These are phyloP conservation scores for Diacarnus erythraeanus DNA, from an alignment of 37 sponge, comb jelly and placozoan species.

Conservation along the genomic window DNA sequence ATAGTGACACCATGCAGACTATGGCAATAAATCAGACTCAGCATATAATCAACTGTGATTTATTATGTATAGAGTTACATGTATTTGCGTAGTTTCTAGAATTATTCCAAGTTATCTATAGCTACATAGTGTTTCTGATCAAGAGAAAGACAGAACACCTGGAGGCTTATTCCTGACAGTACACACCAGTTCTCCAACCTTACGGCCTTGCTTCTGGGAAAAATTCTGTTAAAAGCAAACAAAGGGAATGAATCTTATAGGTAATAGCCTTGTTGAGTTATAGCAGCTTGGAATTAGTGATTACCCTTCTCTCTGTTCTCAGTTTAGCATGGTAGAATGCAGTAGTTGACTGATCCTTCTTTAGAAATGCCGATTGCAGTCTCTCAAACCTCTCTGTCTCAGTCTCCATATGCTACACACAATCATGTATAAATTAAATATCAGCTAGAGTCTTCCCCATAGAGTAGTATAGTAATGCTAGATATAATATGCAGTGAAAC, in stretches of 20 bases:
- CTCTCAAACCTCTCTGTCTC: conserved; percentile 24
- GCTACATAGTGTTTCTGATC: too few relatives aligned
- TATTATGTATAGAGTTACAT: too few relatives aligned
- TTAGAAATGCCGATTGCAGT: conserved; percentile 66
- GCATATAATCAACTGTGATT: too few relatives aligned
- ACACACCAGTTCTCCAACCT: conserved; percentile 37
- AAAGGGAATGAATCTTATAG: background rate
- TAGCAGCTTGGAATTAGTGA: background rate
- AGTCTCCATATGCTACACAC: conserved; percentile 9
- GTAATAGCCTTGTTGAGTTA: background rate
- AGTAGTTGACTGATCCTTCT: conserved; percentile 75
- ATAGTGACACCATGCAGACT: too few relatives aligned
- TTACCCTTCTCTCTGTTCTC: conserved; percentile 64
- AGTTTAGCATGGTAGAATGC: conserved; percentile 87
- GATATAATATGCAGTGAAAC: too few relatives aligned
- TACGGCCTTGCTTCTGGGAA: background rate
- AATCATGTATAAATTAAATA: too few relatives aligned
- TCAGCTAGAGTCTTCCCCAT: too few relatives aligned
- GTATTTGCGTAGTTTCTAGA: too few relatives aligned
- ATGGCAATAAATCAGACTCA: too few relatives aligned
- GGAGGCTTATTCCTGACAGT: conserved; percentile 53
- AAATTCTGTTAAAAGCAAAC: background rate
- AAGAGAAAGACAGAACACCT: conserved; percentile 48
- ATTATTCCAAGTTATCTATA: too few relatives aligned
- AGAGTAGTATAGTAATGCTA: too few relatives aligned